Evolutionary conservation across 2,888 invertebrate genomes (phyloP).

Genomic region (Deilephila elpenor): DNA sequence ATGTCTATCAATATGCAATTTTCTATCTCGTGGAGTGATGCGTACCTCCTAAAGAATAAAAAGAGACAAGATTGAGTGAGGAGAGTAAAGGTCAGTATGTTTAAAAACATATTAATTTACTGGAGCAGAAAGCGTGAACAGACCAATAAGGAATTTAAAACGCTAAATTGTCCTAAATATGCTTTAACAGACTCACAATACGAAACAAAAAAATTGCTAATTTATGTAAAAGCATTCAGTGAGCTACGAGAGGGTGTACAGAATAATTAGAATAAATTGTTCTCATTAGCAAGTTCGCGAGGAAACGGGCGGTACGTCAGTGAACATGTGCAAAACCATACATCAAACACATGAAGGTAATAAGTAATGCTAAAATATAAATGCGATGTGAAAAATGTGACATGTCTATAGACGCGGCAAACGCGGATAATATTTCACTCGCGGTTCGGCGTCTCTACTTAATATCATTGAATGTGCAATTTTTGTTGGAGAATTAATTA

Average conservation of each 20-base stretch:
- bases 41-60: too few relatives aligned
- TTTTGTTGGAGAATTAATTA: background rate
- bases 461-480: background rate
- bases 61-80: too few relatives aligned
- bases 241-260: conserved; percentile 40
- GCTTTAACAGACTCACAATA: background rate
- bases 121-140: too few relatives aligned
- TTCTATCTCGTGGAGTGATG: too few relatives aligned
- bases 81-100: too few relatives aligned
- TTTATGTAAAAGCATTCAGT: conserved; percentile 46
- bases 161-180: background rate
- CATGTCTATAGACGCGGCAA: conserved; percentile 23
- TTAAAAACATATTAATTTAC: too few relatives aligned
- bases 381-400: conserved; percentile 22
- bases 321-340: conserved; percentile 51
- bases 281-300: conserved; percentile 57
- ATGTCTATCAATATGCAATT: too few relatives aligned
- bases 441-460: background rate
- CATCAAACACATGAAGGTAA: conserved; percentile 49
- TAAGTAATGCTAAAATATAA: conserved; percentile 36
- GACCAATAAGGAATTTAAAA: too few relatives aligned
- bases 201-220: conserved; percentile 13
- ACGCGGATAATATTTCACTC: conserved; percentile 21
- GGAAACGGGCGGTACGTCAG: conserved; percentile 44
- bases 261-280: conserved; percentile 62